Conservation (phyloP, 2,888 invertebrate species). For the Phorcus lineatus region DNA sequence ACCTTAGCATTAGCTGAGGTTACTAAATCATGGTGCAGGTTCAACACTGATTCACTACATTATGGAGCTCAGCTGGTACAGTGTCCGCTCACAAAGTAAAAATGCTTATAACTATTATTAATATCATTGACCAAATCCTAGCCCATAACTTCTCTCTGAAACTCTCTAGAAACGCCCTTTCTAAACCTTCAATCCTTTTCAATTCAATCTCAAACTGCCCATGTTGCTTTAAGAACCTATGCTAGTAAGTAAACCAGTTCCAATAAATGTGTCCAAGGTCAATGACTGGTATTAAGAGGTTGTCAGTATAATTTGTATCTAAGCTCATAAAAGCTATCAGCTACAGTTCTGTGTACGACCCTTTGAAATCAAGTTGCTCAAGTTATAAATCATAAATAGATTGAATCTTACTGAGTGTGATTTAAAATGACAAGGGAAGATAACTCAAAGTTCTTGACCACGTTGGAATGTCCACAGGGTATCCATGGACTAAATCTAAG, state of each 20-base stretch:
- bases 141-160: too few relatives aligned
- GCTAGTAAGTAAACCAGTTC: neutral
- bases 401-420: neutral
- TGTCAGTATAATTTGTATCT: neutral
- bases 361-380: neutral
- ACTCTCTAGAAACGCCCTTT: too few relatives aligned
- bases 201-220: too few relatives aligned
- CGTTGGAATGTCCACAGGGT: neutral
- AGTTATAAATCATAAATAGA: neutral
- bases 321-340: neutral
- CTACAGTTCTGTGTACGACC: neutral
- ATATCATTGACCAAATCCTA: too few relatives aligned
- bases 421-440: neutral
- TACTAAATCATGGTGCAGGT: too few relatives aligned
- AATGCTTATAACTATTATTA: too few relatives aligned
- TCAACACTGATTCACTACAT: too few relatives aligned
- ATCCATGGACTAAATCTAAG: neutral
- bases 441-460: neutral
- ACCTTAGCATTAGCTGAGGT: too few relatives aligned
- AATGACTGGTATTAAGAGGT: neutral
- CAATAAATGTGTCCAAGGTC: neutral
- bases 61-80: too few relatives aligned
- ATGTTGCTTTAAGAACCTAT: too few relatives aligned
- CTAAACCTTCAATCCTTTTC: too few relatives aligned
- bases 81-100: too few relatives aligned